Conservation (phyloP, 2,797 vertebrate species). For the Leptatherina wallacei region DNA sequence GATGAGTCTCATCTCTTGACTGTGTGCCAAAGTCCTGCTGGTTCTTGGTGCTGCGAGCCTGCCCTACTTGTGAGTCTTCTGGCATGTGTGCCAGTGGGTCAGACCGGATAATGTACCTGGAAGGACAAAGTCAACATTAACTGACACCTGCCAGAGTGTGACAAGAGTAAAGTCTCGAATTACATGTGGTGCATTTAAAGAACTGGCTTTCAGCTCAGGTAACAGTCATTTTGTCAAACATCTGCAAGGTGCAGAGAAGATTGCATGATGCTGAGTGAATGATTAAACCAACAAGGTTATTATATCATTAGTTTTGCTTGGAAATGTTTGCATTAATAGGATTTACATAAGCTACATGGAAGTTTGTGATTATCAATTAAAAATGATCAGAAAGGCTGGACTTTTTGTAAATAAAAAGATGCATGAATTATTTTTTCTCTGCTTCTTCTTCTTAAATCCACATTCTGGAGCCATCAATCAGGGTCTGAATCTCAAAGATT, state of each 20-base stretch:
- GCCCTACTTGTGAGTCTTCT: slow-evolving; percentile 85
- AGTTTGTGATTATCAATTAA: neutral
- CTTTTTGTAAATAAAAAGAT: neutral
- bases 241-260: no score
- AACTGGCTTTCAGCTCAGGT: neutral
- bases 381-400: neutral
- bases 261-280: no score
- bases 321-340: no score
- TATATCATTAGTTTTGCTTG: neutral
- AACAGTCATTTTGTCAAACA: no score
- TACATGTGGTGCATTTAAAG: neutral
- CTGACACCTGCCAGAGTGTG: neutral
- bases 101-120: slow-evolving; percentile 95
- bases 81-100: slow-evolving; percentile 94
- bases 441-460: no score
- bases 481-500: neutral
- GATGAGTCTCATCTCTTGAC: slow-evolving; percentile 92
- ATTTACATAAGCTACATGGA: neutral
- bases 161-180: neutral
- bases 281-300: neutral
- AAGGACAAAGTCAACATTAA: slow-evolving; percentile 20
- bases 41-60: slow-evolving; percentile 79
- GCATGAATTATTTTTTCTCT: neutral
- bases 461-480: neutral
- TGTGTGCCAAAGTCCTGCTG: slow-evolving; percentile 86